Evolutionary conservation across 2,113 vertebrate species (phyloP), one percentile per base, ranked within the genome.

Genomic region (Anolis carolinensis): DNA sequence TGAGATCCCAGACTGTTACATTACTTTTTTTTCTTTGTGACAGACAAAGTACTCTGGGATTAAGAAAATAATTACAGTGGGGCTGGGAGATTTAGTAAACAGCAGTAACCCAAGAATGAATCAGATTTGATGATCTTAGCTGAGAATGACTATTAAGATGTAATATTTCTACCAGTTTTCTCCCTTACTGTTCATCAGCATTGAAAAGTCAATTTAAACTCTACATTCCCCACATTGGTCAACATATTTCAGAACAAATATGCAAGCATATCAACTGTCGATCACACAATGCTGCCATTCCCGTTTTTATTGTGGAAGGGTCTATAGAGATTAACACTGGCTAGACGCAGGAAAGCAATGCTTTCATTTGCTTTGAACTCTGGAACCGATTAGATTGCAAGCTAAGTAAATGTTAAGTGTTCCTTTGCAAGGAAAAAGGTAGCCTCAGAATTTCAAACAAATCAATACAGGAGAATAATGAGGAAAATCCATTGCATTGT

Each of bases 211-310:
- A 90, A 91, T 95, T 95, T 91, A 88, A 93, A 79, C 71, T 93
- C 93, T n/a, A 65, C 81, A 18, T 73, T 93, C 79, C 93, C 92
- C 77, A 68, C 82, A 77, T 83, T 2, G 5, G 73, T 20, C 36
- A 86, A 72, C 73, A 59, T 82, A 81, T 80, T 84, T 94, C 86
- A 92, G 89, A 95, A 90, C 86, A 94, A 91, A 86, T 90, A 94
- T 91, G 91, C 91, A 79, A 95, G 90, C 93, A 95, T 94, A 95
- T 94, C 93, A 95, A 93, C 91, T 91, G 88, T 90, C 92, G 63
- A 91, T 95, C 96, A 94, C 1, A 86, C 92, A 52, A 87, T 67
- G 0, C 70, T 91, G 83, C 87, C 88, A 88, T 92, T 92, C 9
- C 2, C 30, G n/a, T 83, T 81, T 70, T 91, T 90, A 48, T 83